These are phyloP conservation scores for Paguma larvata DNA, from an alignment of 2,797 vertebrate genomes.

Conservation along the genomic window DNA sequence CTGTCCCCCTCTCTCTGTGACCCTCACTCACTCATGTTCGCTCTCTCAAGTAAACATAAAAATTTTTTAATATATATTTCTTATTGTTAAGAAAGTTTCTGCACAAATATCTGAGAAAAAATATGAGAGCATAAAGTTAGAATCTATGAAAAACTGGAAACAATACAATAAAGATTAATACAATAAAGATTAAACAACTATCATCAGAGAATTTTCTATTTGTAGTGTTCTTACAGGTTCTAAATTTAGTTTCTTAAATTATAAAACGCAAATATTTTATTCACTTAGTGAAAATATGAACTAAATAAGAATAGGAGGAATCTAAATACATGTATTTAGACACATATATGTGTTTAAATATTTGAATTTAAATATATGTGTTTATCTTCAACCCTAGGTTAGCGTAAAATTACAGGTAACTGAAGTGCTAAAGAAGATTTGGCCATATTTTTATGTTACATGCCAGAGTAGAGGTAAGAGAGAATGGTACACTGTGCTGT, in stretches of 20 bases:
- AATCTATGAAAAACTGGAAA: neutral
- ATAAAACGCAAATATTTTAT: constrained; percentile 27
- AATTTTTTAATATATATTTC: neutral
- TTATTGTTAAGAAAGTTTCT: constrained; percentile 14
- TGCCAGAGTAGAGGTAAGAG: neutral
- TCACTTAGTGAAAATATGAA: neutral
- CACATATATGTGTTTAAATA: neutral
- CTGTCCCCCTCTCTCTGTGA: too few species aligned
- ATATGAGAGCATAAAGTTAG: neutral
- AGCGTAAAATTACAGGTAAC: neutral
- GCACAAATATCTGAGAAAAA: constrained; percentile 5
- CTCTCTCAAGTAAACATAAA: too few species aligned
- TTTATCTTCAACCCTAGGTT: neutral
- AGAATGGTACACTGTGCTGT: neutral
- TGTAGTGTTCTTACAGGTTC: neutral
- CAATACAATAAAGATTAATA: neutral
- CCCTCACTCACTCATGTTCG: too few species aligned
- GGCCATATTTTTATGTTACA: neutral
- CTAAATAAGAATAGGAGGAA: neutral
- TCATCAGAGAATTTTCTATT: constrained; percentile 5
- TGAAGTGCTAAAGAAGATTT: neutral
- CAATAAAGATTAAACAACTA: neutral
- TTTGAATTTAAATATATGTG: neutral
- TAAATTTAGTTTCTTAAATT: neutral
- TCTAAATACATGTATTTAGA: neutral